A percentile compares a stretch with the other conserved stretches of the same genome.
These are phyloP conservation scores for Drosophila azteca DNA, from an alignment of 1,140 invertebrate species.

Conservation along the genomic window DNA sequence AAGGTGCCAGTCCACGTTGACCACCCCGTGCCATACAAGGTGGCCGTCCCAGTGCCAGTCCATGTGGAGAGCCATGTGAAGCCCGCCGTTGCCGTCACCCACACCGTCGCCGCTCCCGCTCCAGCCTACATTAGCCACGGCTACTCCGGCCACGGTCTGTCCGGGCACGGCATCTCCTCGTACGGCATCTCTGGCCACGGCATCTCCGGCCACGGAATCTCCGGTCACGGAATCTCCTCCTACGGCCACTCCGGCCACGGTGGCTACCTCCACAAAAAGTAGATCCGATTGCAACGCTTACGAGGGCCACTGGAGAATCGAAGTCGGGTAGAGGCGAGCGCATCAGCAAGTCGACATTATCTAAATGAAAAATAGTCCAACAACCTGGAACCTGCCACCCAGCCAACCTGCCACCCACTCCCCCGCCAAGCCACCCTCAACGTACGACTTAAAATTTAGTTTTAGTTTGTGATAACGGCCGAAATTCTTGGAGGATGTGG, in stretches of 20 bases:
- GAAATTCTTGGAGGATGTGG: conserved; percentile 60
- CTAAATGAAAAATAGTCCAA: conserved; percentile 25
- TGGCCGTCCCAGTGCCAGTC: conserved; percentile 86
- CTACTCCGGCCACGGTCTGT: conserved; percentile 40
- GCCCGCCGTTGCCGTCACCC: conserved; percentile 57
- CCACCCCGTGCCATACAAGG: conserved; percentile 86
- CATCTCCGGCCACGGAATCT: conserved; percentile 43
- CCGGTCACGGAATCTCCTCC: conserved; percentile 59
- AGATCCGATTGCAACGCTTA: conserved; percentile 63
- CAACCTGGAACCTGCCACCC: conserved; percentile 4
- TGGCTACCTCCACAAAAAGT: conserved; percentile 82
- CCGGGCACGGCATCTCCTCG: conserved; percentile 32
- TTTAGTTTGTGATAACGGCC: conserved; percentile 82
- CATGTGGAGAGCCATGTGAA: conserved; percentile 83
- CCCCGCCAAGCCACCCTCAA: conserved; percentile 56
- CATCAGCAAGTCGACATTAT: conserved; percentile 58
- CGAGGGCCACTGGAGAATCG: conserved; percentile 57
- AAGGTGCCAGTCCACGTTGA: conserved; percentile 84
- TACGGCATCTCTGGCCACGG: conserved; percentile 46
- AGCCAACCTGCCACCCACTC: conserved; percentile 5
- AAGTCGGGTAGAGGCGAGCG: conserved; percentile 68
- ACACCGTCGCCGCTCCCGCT: conserved; percentile 56
- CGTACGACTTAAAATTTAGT: conserved; percentile 80
- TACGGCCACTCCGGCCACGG: conserved; percentile 69
- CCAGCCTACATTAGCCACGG: conserved; percentile 53